These are phyloP conservation scores for Prinia subflava DNA, from an alignment of 2,113 vertebrate genomes.

Conservation along the genomic window DNA sequence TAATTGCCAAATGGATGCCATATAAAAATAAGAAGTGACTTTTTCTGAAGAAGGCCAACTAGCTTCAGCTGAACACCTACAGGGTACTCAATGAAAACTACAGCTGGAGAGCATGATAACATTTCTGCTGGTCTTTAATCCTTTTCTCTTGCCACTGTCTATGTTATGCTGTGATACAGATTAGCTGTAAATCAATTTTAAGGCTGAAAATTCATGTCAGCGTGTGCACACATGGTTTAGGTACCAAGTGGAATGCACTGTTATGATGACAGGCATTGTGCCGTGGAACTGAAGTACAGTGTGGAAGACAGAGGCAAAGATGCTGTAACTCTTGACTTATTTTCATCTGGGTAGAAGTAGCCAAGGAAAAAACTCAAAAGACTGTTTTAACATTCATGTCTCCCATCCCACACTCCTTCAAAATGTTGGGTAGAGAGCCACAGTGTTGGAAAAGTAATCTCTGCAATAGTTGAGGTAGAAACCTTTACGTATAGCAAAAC, in stretches of 20 bases:
- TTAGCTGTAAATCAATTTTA: background rate
- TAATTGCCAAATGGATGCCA: background rate
- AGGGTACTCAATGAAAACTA: background rate
- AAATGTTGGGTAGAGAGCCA: background rate
- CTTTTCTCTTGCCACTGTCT: background rate
- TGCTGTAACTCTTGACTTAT: background rate
- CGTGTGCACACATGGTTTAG: background rate
- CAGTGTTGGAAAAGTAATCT: background rate
- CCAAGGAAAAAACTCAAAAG: background rate
- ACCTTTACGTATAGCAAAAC: background rate
- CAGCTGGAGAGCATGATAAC: background rate
- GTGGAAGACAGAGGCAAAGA: background rate
- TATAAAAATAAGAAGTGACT: background rate
- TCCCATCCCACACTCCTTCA: background rate
- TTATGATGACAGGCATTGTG: rapidly evolving
- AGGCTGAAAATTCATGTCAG: background rate
- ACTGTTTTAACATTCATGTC: background rate
- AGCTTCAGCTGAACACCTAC: background rate
- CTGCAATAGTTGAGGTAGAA: background rate
- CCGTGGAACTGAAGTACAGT: background rate
- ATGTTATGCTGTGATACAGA: background rate
- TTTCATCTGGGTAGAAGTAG: background rate
- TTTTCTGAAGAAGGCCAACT: background rate
- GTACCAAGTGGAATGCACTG: too few relatives aligned
- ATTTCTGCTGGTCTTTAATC: background rate